Evolutionary conservation across 2,797 vertebrate species (phyloP).

Genomic region (Semotilus atromaculatus): DNA sequence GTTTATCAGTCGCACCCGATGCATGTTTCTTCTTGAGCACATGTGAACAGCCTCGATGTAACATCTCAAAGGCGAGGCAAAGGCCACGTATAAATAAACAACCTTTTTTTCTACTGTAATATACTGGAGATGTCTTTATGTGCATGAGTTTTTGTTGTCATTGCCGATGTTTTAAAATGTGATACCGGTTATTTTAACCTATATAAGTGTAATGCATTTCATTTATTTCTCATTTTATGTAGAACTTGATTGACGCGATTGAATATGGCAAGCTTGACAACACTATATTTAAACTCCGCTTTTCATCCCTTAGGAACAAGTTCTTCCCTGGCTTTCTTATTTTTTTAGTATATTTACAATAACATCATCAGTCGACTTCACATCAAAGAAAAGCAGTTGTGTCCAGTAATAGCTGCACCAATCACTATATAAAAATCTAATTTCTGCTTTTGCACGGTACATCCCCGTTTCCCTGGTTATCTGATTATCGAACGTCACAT

Average conservation of each 20-base stretch:
- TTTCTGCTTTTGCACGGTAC: background rate
- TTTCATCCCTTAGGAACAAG: background rate
- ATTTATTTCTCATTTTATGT: background rate
- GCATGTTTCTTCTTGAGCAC: constrained; percentile 32
- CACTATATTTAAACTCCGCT: background rate
- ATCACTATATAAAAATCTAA: background rate
- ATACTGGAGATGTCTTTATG: background rate
- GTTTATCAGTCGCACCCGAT: constrained; percentile 61
- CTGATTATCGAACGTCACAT: background rate
- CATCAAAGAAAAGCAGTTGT: background rate
- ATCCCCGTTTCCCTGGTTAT: background rate
- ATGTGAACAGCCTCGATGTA: constrained; percentile 36
- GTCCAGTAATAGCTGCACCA: background rate
- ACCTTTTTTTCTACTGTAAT: background rate
- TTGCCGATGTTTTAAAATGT: background rate
- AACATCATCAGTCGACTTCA: background rate
- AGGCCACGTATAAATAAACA: background rate
- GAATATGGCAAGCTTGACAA: background rate
- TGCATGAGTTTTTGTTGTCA: no score
- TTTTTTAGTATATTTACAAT: background rate
- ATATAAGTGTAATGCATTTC: background rate
- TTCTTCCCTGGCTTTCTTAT: background rate
- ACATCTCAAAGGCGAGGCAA: constrained; percentile 22
- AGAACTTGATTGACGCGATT: background rate
- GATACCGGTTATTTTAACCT: no score